Evolutionary conservation across 1,140 invertebrate species (phyloP).

Genomic region (Archivesica marissinica): DNA sequence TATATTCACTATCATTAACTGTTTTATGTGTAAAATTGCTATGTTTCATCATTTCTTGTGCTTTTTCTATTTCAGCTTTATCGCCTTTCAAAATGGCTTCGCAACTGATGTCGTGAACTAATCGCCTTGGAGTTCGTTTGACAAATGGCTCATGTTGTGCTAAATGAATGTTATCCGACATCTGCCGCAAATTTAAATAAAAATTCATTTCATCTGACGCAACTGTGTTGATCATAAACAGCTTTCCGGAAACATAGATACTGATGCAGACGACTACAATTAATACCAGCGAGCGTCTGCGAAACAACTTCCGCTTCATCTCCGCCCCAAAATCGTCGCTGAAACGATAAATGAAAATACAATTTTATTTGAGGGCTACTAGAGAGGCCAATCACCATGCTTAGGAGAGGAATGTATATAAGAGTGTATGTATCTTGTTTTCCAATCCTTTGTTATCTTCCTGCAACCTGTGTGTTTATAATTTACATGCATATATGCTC

Average conservation of each 20-base stretch:
- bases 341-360: background rate
- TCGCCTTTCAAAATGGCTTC: conserved; percentile 34
- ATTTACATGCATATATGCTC: too few relatives aligned
- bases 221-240: background rate
- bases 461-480: too few relatives aligned
- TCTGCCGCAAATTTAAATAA: background rate
- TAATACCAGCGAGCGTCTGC: background rate
- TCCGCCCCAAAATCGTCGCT: background rate
- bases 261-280: background rate
- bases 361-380: too few relatives aligned
- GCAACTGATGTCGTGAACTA: conserved; percentile 39
- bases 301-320: background rate
- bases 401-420: too few relatives aligned
- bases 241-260: conserved; percentile 6
- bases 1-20: conserved; percentile 42
- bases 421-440: too few relatives aligned
- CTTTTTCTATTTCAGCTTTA: conserved; percentile 23
- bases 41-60: conserved; percentile 8
- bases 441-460: too few relatives aligned
- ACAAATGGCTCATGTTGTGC: background rate
- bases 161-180: background rate
- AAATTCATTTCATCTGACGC: background rate
- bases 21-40: background rate
- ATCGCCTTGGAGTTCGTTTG: background rate
- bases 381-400: too few relatives aligned